phyloP scores from a whole-genome alignment of 92 coral and sea anemone genomes.

The Muricea muricata region DNA sequence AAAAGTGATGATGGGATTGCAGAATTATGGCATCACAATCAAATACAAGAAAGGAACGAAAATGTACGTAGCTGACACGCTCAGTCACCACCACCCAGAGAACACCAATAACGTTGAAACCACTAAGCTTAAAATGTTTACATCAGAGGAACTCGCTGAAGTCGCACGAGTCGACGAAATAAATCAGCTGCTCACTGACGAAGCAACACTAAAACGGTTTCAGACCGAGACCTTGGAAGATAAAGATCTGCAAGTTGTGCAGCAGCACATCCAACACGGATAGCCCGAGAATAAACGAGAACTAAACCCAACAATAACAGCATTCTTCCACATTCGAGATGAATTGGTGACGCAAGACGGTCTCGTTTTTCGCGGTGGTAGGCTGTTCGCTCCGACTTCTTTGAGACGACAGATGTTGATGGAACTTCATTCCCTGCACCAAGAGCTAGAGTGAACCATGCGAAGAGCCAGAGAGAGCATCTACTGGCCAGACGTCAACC shows the following conservation, averaged over 20 bases:
- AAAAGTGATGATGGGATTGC: slow-evolving; percentile 17
- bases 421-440: not conserved
- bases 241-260: not conserved
- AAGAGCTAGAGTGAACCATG: not conserved
- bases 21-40: not conserved
- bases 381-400: not conserved
- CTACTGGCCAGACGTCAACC: not conserved
- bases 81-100: slow-evolving; percentile 2
- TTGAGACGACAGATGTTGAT: not conserved
- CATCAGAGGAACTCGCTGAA: not conserved
- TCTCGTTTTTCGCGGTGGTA: not conserved
- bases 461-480: not conserved
- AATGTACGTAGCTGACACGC: not conserved
- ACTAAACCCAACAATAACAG: not conserved
- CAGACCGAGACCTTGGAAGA: not conserved
- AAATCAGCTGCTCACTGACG: not conserved
- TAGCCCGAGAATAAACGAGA: not conserved
- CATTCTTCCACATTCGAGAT: not conserved
- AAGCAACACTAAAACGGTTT: slow-evolving; percentile 2
- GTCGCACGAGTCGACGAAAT: not conserved
- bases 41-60: not conserved
- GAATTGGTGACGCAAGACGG: not conserved
- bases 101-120: not conserved
- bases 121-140: not conserved
- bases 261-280: not conserved